A percentile compares a stretch with the other conserved stretches of the same genome.
These are phyloP conservation scores for Drosophila melanogaster DNA, from an alignment of 1,140 invertebrate genomes.

Conservation along the genomic window DNA sequence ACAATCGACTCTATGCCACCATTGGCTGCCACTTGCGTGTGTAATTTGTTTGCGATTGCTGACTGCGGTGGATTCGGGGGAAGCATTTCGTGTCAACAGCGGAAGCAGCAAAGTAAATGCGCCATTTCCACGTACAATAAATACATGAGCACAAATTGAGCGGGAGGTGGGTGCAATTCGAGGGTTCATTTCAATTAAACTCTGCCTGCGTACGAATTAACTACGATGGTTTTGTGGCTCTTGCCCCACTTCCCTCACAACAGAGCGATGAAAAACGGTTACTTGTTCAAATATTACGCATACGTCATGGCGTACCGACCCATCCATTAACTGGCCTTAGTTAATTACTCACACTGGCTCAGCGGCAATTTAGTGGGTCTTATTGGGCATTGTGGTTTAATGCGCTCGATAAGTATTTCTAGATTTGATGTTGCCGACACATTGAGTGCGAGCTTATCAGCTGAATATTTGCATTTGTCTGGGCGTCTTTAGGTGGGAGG, in stretches of 20 bases:
- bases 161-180: neutral
- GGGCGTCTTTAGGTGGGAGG: neutral
- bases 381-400: conserved; percentile 39
- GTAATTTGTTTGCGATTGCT: conserved; percentile 33
- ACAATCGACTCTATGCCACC: conserved; percentile 18
- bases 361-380: conserved; percentile 42
- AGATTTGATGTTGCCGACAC: conserved; percentile 46
- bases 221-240: conserved; percentile 13
- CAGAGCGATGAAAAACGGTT: conserved; percentile 40
- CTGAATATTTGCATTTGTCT: conserved; percentile 12
- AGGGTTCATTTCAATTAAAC: conserved; percentile 10
- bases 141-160: conserved; percentile 57
- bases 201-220: conserved; percentile 15
- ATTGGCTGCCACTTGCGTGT: conserved; percentile 39
- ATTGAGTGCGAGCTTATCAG: conserved; percentile 12
- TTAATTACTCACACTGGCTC: conserved; percentile 36
- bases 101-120: conserved; percentile 68
- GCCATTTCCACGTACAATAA: conserved; percentile 70
- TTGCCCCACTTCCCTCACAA: neutral
- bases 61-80: conserved; percentile 11
- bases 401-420: conserved; percentile 31
- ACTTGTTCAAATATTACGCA: conserved; percentile 59
- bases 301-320: conserved; percentile 42
- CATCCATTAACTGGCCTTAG: conserved; percentile 66
- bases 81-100: conserved; percentile 75